phyloP scores from a whole-genome alignment of 2,888 invertebrate genomes.

The Sympetrum striolatum region DNA sequence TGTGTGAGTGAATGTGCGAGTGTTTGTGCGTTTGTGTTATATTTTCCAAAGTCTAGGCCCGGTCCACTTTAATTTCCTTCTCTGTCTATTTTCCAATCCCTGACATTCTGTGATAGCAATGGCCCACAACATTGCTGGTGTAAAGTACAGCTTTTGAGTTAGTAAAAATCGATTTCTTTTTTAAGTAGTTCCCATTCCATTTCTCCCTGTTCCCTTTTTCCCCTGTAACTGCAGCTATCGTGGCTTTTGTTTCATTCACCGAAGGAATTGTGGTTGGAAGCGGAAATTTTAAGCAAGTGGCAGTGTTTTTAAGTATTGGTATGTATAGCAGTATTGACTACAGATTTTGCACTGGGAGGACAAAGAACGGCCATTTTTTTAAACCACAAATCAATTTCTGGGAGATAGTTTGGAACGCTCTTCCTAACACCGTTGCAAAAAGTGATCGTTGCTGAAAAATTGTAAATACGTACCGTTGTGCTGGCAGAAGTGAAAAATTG shows the following conservation, averaged over 20 bases:
- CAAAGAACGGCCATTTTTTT: constrained; percentile 32
- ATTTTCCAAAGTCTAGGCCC: constrained; percentile 18
- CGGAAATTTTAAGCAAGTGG: constrained; percentile 10
- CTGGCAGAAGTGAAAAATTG: constrained; percentile 38
- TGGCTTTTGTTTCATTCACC: constrained; percentile 28
- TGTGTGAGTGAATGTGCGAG: neutral
- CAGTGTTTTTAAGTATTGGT: neutral
- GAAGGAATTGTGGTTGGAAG: constrained; percentile 16
- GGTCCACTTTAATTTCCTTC: constrained; percentile 17
- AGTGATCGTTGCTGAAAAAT: constrained; percentile 35
- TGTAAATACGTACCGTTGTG: constrained; percentile 37
- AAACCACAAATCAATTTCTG: constrained; percentile 23
- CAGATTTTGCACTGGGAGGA: constrained; percentile 20
- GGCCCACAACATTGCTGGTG: constrained; percentile 28
- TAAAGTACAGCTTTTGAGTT: constrained; percentile 37
- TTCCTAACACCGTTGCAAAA: constrained; percentile 37
- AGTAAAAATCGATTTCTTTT: constrained; percentile 6
- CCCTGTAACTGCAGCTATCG: constrained; percentile 28
- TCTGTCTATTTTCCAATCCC: constrained; percentile 3
- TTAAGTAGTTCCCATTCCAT: constrained; percentile 24
- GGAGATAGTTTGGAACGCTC: constrained; percentile 42
- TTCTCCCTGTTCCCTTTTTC: constrained; percentile 2
- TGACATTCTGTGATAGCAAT: constrained; percentile 41
- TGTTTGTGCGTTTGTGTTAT: constrained; percentile 22
- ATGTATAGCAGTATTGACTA: constrained; percentile 31